These are phyloP conservation scores for Erpornis zantholeuca DNA, from an alignment of 2,113 vertebrate genomes.

Conservation along the genomic window DNA sequence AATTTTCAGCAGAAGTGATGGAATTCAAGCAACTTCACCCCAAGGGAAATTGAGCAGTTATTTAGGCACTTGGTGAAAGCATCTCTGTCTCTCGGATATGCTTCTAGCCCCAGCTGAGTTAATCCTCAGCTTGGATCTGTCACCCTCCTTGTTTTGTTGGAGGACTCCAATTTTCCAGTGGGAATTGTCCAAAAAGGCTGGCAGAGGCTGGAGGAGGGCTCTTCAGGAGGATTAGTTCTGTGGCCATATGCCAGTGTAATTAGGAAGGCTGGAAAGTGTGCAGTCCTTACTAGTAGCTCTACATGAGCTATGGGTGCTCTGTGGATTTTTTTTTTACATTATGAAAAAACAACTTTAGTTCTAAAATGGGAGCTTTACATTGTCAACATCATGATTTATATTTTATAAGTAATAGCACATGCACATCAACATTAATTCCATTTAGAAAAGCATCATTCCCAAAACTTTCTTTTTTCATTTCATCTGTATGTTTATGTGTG, in stretches of 20 bases:
- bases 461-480: neutral
- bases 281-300: neutral
- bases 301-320: neutral
- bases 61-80: neutral
- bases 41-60: neutral
- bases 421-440: neutral
- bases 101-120: neutral
- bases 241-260: neutral
- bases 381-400: neutral
- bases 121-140: neutral
- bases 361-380: neutral
- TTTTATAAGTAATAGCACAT: neutral
- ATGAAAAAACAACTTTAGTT: accelerated
- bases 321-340: neutral
- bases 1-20: neutral
- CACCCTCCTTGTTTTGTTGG: neutral
- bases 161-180: neutral
- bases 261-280: neutral
- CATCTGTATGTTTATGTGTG: neutral
- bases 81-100: neutral
- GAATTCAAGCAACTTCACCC: neutral
- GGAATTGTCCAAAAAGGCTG: neutral
- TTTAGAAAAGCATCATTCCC: neutral
- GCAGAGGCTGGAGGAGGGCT: neutral
- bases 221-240: neutral